Evolutionary conservation across 2,113 vertebrate species (phyloP), one percentile per base, ranked within the genome.

Genomic region (Crotalus viridis): DNA sequence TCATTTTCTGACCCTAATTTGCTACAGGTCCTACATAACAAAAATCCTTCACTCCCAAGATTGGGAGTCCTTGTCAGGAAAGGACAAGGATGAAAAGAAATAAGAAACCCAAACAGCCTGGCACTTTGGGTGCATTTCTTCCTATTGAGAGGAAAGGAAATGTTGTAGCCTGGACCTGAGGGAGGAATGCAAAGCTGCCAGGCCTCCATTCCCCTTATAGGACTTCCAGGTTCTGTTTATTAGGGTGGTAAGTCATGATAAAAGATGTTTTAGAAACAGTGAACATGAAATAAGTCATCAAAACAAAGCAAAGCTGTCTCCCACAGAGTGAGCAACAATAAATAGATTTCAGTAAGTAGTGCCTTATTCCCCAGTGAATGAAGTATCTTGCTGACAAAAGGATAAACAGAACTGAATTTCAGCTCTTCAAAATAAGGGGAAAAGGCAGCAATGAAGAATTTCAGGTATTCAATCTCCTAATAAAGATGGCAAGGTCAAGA

Each of bases 341-440:
- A 81, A 43, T 43, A 22, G 74, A 81, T 10, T 81, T 81, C 74
- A 21, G 7, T 21, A 43, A 81, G 33, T 17, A 33, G 17, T 81
- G 33, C 17, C 33, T 43, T 81, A 43, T 43, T 39, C 33, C 17
- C 7, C 74, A 81, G 33, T 8, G 7, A 81, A 81, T 2, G 39
- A 81, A 39, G 6, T 39, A 81, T 81, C 2, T 81, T 39, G 15
- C 69, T 81, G 33, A 81, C 33, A 9, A 43, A 81, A 81, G 74
- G 17, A 19, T 81, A 81, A 43, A 43, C 74, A 39, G 74, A 39
- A 81, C 7, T 43, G 74, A 81, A 43, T 43, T 95, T 96, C 96
- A 96, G 93, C 95, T 93, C 90, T 94, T 46, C 93, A 91, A 69
- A 97, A 96, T 94, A 90, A 88, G 88, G 88, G 90, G n/a, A 92